A percentile compares a stretch with the other conserved stretches of the same genome.
phyloP scores from a whole-genome alignment of 2,888 invertebrate genomes.

The Pheosia gnoma region DNA sequence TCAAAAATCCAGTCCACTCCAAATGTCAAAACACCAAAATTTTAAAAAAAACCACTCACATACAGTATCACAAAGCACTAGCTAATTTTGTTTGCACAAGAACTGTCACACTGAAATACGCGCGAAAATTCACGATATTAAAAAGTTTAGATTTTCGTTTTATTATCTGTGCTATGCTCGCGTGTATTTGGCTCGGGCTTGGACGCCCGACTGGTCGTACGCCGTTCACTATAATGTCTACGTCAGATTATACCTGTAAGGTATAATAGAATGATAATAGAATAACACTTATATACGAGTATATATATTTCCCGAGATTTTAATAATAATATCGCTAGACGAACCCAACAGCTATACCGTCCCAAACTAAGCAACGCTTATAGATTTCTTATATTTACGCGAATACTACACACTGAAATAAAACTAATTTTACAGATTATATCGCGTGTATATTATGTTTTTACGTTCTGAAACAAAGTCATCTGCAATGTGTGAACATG shows the following conservation, averaged over 20 bases:
- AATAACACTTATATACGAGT: too few species aligned
- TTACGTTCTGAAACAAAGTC: too few species aligned
- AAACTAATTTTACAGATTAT: too few species aligned
- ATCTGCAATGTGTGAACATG: too few species aligned
- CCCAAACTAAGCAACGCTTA: too few species aligned
- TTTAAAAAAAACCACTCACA: slow-evolving; percentile 9
- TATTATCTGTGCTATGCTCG: slow-evolving; percentile 21
- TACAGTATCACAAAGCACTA: slow-evolving; percentile 1
- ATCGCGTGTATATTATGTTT: too few species aligned
- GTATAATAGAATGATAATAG: not conserved
- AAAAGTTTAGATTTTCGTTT: slow-evolving; percentile 24
- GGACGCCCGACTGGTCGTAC: slow-evolving; percentile 46
- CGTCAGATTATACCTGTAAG: not conserved
- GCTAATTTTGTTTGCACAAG: not conserved
- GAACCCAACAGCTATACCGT: too few species aligned
- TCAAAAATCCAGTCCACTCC: slow-evolving; percentile 19
- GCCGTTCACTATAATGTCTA: slow-evolving; percentile 20
- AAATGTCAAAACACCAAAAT: slow-evolving; percentile 20
- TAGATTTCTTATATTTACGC: too few species aligned
- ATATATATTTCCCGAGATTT: too few species aligned
- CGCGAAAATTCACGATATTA: slow-evolving; percentile 13
- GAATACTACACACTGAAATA: too few species aligned
- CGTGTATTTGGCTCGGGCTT: slow-evolving; percentile 48
- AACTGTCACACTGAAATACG: slow-evolving; percentile 21
- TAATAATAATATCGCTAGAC: too few species aligned